Base-by-base conservation (phyloP, 2,113 vertebrate species). In the Gallinago media region DNA sequence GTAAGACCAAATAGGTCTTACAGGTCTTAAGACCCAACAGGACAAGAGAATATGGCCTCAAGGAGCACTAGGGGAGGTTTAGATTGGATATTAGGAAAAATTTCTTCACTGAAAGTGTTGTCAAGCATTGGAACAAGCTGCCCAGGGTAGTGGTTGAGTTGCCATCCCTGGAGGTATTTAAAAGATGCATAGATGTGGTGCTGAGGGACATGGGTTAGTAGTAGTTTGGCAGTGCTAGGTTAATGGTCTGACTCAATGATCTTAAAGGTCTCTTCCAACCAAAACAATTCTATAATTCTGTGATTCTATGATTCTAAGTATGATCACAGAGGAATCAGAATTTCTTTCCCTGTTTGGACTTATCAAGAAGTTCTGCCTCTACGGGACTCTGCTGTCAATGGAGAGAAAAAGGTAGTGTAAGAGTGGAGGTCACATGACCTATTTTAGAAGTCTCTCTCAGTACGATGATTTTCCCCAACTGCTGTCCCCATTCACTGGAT, bases 201-300 rank as follows among this genome's bases (percentile, higher is more conserved):
- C 6, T 73, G 29, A 29, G 8, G 4, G 10, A 52, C 4, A 3
- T 54, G n/a, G 4, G 70, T 85, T 65, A 42, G 15, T 56, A 19
- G 5, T 71, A 12, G 21, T 6, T 62, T 66, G 9, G 3, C 2
- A 38, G 6, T 18, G 5, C 3, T 32, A 44, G 5, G 1, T 49
- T 83, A 13, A 44, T 0, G 0, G 11, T 10, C 67, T 36, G 26
- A 40, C 7, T 62, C 0, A 2, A 8, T 23, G 15, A 62, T 38
- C 9, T 71, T 26, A 23, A 31, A 11, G 16, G 13, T 66, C 27
- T 88, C 91, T 62, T 63, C 9, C 18, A 76, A 7, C 7, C 5
- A 58, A 49, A 49, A 15, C 21, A 22, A 22, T 58, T 25, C 21
- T 23, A 31, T 3, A 2, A 32, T 50, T 70, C 23, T 63, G n/a